phyloP scores from a whole-genome alignment of 37 sponge, comb jelly and placozoan genomes.

The Aplysina aerophoba region DNA sequence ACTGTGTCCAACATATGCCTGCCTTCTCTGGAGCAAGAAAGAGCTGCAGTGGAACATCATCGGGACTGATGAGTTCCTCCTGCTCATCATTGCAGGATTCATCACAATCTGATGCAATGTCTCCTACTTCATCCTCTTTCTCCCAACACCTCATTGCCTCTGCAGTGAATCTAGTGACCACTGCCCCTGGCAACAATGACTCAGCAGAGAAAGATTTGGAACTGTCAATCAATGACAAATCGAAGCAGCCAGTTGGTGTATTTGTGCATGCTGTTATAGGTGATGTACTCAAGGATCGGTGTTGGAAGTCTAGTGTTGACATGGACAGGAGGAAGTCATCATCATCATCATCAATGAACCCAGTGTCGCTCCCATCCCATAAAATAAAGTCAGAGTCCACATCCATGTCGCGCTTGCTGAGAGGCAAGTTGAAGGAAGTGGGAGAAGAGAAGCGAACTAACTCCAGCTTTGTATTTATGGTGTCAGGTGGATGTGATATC shows the following conservation, averaged over 20 bases:
- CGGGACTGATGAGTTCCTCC: too few relatives aligned
- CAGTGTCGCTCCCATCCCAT: constrained; percentile 26
- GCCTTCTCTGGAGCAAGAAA: too few relatives aligned
- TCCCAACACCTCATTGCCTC: too few relatives aligned
- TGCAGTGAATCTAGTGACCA: too few relatives aligned
- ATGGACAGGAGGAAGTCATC: neutral
- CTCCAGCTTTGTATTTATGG: constrained; percentile 2
- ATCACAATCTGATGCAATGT: too few relatives aligned
- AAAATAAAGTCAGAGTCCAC: constrained; percentile 18
- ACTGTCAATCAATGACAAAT: neutral
- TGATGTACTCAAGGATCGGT: neutral
- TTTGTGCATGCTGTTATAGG: neutral
- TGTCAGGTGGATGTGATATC: too few relatives aligned
- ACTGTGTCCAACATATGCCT: too few relatives aligned
- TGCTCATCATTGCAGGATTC: too few relatives aligned
- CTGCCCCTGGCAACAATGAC: too few relatives aligned
- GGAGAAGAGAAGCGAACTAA: constrained; percentile 23
- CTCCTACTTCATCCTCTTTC: too few relatives aligned
- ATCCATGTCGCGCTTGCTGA: neutral
- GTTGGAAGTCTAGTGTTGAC: neutral
- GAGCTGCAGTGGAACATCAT: too few relatives aligned
- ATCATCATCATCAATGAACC: constrained; percentile 27
- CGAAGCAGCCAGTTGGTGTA: neutral
- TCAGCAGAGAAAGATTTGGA: neutral
- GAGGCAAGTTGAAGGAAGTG: neutral